Conservation (phyloP, 2,888 invertebrate genomes). For the Patella pellucida region DNA sequence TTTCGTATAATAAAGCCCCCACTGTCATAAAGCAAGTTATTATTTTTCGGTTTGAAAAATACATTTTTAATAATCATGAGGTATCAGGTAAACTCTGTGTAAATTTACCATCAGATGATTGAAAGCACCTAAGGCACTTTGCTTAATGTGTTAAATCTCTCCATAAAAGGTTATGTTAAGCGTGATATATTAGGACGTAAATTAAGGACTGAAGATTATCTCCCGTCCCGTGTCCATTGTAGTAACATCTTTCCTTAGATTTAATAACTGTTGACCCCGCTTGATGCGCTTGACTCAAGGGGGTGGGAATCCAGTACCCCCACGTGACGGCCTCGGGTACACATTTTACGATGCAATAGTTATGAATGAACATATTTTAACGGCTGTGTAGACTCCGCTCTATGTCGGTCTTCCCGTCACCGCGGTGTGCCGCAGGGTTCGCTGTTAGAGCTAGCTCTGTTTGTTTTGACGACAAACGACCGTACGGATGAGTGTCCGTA, state of each 20-base stretch:
- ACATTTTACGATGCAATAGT: constrained; percentile 23
- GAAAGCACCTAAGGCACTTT: too few relatives aligned
- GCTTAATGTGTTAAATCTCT: too few relatives aligned
- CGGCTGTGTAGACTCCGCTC: constrained; percentile 15
- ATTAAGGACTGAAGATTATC: neutral
- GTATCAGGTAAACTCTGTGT: too few relatives aligned
- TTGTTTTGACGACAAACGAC: constrained; percentile 21
- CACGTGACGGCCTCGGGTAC: constrained; percentile 19
- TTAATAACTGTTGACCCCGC: constrained; percentile 25
- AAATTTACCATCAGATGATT: too few relatives aligned
- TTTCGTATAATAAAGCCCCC: too few relatives aligned
- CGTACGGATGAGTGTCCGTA: constrained; percentile 20
- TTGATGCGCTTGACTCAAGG: constrained; percentile 19
- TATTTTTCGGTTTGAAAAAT: too few relatives aligned
- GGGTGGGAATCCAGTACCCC: constrained; percentile 16
- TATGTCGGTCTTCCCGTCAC: constrained; percentile 15
- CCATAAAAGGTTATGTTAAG: constrained; percentile 4
- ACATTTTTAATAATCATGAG: too few relatives aligned
- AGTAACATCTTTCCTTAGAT: constrained; percentile 17
- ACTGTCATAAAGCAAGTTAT: too few relatives aligned
- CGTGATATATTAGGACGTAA: constrained; percentile 5
- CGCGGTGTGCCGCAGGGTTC: constrained; percentile 21
- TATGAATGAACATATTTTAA: constrained; percentile 19
- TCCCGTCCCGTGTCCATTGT: constrained; percentile 17
- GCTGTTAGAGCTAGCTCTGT: constrained; percentile 22